phyloP scores from a whole-genome alignment of 1,140 invertebrate species.

The Bactericera cockerelli region DNA sequence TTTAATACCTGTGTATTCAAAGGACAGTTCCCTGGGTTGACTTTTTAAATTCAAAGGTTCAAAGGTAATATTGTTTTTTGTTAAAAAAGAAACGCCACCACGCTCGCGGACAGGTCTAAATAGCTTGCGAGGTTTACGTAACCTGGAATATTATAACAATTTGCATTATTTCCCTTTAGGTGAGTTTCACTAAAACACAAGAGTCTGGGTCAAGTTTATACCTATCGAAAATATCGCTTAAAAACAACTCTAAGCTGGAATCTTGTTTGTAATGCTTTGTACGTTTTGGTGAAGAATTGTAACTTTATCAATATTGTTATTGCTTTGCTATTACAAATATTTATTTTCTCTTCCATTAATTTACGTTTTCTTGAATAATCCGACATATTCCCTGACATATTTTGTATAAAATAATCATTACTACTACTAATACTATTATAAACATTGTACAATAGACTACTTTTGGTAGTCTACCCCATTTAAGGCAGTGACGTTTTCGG shows the following conservation, averaged over 20 bases:
- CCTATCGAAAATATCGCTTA: neutral
- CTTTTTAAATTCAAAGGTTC: neutral
- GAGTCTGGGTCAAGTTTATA: neutral
- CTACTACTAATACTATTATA: too few species aligned
- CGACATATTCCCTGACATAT: too few species aligned
- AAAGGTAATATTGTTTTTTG: neutral
- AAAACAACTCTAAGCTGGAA: neutral
- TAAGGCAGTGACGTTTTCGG: too few species aligned
- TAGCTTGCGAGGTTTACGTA: neutral
- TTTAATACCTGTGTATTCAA: neutral
- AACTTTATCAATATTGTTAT: too few species aligned
- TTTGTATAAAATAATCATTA: too few species aligned
- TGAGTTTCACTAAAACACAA: neutral
- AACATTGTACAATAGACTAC: too few species aligned
- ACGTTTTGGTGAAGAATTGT: neutral
- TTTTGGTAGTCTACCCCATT: too few species aligned
- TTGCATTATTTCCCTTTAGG: neutral
- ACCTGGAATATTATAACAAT: neutral
- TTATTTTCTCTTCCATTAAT: too few species aligned
- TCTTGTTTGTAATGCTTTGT: neutral
- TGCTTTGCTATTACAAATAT: too few species aligned
- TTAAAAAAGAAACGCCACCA: neutral
- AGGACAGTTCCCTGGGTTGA: neutral
- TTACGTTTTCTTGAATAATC: too few species aligned
- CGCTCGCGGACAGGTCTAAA: too few species aligned